Base-by-base conservation (phyloP, 2,888 invertebrate genomes). In the Melikaiella ostensackeni region DNA sequence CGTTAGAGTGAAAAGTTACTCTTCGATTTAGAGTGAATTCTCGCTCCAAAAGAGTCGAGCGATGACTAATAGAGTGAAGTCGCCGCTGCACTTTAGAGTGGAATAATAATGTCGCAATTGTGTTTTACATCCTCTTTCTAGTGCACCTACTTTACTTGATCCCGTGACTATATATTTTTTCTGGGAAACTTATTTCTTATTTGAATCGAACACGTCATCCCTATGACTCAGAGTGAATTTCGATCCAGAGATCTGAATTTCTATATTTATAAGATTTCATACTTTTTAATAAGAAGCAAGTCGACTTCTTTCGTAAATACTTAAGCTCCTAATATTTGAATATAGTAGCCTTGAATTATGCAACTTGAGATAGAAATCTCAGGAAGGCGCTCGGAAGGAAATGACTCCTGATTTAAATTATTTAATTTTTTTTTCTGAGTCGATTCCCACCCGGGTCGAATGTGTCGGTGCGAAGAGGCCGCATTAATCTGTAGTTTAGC, bases 401-500 rank as follows among this genome's bases (percentile, higher is more conserved):
- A 63, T 63, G 35, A 63, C 35, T 63, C 33, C 63, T n/a, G 35
- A 35, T 33, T 63, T 63, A 63, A 33, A 35, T 63, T 63, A 63
- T 63, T 35, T 21, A n/a, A 27, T 70, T 70, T 76, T 73, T 70
- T 38, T 74, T 38, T 77, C 38, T 55, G 74, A 55, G 79, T 77
- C 81, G 82, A 80, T 81, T 82, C 78, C 79, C 77, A 78, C 76
- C 38, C 77, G 81, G 81, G 76, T 73, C 78, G 78, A 80, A 77
- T 77, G 77, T 76, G 79, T 79, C 78, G 79, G 82, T 79, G 83
- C 79, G 82, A 81, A 82, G 85, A 82, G 83, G 81, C 84, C 86
- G 88, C 90, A 91, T 91, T 90, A 91, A 91, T 90, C 88, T 89
- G 91, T 90, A 90, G 88, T 91, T 91, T 91, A 91, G 91, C 91